Evolutionary conservation across 2,113 vertebrate species (phyloP).

Genomic region (Clinocottus analis): DNA sequence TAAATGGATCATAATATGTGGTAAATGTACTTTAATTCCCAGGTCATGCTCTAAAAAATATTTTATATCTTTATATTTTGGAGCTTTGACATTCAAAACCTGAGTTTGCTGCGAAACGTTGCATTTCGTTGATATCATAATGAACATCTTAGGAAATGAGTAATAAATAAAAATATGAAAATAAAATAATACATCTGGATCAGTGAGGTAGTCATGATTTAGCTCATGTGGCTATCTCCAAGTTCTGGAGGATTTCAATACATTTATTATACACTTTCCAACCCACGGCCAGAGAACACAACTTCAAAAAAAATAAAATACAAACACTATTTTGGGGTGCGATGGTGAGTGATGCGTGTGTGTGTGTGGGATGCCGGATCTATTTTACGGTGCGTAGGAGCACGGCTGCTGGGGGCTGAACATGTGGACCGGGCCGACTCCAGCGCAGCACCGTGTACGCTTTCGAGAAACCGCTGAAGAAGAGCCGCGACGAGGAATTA

Average conservation of each 20-base stretch:
- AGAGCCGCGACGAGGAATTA: constrained; percentile 1
- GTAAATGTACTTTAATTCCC: background rate
- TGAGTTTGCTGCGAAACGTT: background rate
- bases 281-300: background rate
- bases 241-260: background rate
- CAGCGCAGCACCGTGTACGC: background rate
- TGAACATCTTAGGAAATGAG: background rate
- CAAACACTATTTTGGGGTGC: background rate
- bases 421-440: background rate
- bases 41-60: background rate
- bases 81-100: background rate
- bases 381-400: background rate
- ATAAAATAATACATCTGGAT: background rate
- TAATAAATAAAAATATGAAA: background rate
- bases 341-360: background rate
- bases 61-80: background rate
- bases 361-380: constrained; percentile 9
- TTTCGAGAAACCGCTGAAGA: constrained; percentile 2
- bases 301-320: background rate
- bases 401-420: background rate
- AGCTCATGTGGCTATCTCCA: background rate
- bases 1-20: background rate
- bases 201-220: background rate
- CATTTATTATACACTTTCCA: too few relatives aligned
- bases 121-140: background rate